Base-by-base conservation (phyloP, 2,113 vertebrate genomes). In the Calypte anna region DNA sequence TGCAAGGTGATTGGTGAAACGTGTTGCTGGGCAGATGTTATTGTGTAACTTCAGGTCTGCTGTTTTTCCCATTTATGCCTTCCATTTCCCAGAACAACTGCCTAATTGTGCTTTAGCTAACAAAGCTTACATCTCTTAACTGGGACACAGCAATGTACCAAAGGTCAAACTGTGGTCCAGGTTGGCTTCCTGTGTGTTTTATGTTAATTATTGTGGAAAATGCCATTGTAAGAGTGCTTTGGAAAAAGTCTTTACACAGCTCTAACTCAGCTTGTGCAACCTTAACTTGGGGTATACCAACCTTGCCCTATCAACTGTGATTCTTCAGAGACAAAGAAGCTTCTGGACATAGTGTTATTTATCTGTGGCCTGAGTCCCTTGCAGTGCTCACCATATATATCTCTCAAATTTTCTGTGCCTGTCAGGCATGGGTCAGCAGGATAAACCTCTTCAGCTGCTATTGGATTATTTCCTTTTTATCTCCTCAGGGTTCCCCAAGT, bases 141-240 rank as follows among this genome's bases (percentile, higher is more conserved):
- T 90, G 28, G 22, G 54, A 33, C n/a, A 21, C 10, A 61, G 51
- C 33, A 90, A 50, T 5, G 0, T 50, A 33, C 9, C 43, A 62
- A 44, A 93, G 66, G 36, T 82, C 33, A 79, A 27, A 61, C 20
- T 4, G 6, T 13, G 31, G 40, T 16, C 9, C 50, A 75, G 12
- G 55, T 73, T 69, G 28, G 15, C 18, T 76, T 38, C 10, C 8
- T 54, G 14, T 11, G 4, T 43, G 14, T 31, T 57, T 58, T 68
- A 10, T 22, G 28, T 67, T 77, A 87, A 69, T 72, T 78, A 15
- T 17, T 78, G 25, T 81, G 44, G 40, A 31, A 91, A 79, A 69
- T 1, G 0, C 7, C 25, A 17, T 18, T 0, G 0, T 64, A 77
- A 54, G 90, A 43, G 7, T 4, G 0, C 28, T 84, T 68, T 69